These are phyloP conservation scores for Dynastes grantii DNA, from an alignment of 2,888 invertebrate genomes.

Conservation along the genomic window DNA sequence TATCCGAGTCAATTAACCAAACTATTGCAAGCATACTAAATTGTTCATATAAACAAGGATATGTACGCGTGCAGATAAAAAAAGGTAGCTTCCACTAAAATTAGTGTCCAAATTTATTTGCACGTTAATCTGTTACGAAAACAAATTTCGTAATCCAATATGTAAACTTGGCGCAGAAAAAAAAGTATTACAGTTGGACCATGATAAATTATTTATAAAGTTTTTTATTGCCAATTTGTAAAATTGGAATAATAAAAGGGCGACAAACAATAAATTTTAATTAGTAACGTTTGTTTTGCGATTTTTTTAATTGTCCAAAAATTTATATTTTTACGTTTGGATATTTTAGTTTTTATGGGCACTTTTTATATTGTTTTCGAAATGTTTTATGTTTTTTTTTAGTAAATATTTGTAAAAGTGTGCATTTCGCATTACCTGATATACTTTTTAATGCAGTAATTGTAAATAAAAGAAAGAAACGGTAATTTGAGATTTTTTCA, in stretches of 20 bases:
- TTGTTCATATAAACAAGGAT: background rate
- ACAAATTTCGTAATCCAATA: constrained; percentile 40
- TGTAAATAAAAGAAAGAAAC: no score
- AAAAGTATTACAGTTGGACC: background rate
- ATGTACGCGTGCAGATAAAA: background rate
- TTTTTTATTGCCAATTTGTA: constrained; percentile 42
- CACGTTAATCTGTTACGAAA: constrained; percentile 36
- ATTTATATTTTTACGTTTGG: no score
- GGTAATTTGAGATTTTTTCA: no score
- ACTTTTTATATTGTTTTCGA: no score
- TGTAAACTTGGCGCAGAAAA: constrained; percentile 26
- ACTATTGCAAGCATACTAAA: background rate
- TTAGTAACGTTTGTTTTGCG: constrained; percentile 29
- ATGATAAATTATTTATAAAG: constrained; percentile 37
- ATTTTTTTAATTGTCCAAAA: background rate
- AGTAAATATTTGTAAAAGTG: no score
- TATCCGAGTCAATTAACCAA: constrained; percentile 9
- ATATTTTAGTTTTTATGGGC: no score
- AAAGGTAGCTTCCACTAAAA: constrained; percentile 18
- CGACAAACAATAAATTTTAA: constrained; percentile 33
- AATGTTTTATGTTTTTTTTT: no score
- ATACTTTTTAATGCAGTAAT: no score
- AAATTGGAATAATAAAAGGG: constrained; percentile 23
- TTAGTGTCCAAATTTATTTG: constrained; percentile 35
- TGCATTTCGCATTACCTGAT: no score